A percentile compares a stretch with the other conserved stretches of the same genome.
Evolutionary conservation across 2,888 invertebrate genomes (phyloP).

Genomic region (Mallateleia sp.): DNA sequence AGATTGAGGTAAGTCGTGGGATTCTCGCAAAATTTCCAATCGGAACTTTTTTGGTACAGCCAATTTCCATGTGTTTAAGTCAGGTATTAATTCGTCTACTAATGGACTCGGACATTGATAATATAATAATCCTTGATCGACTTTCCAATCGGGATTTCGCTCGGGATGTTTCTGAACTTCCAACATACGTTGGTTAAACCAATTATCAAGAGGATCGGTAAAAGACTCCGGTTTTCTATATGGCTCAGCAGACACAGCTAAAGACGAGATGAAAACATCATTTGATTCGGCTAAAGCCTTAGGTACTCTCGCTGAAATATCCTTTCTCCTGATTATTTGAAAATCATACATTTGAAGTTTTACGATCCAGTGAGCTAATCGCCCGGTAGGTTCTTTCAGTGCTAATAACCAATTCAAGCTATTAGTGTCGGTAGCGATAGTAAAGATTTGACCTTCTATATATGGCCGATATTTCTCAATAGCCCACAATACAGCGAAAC

Average conservation of each 20-base stretch:
- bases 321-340: not conserved
- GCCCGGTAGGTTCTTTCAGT: not conserved
- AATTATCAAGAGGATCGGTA: not conserved
- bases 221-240: too few species aligned
- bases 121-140: slow-evolving; percentile 6
- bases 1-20: slow-evolving; percentile 17
- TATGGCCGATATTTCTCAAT: not conserved
- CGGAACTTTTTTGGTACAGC: slow-evolving; percentile 2
- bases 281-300: not conserved
- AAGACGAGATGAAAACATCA: too few species aligned
- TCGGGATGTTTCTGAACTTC: slow-evolving; percentile 29
- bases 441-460: not conserved
- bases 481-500: slow-evolving; percentile 13
- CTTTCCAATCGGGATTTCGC: slow-evolving; percentile 20
- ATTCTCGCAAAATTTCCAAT: not conserved
- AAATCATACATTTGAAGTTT: not conserved
- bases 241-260: too few species aligned
- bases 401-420: not conserved
- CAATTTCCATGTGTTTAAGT: slow-evolving; percentile 35
- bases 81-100: slow-evolving; percentile 10
- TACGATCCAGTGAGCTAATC: not conserved
- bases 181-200: slow-evolving; percentile 1
- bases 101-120: slow-evolving; percentile 15
- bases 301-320: not conserved
- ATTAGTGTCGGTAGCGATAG: not conserved